Evolutionary conservation across 1,140 invertebrate genomes (phyloP), one percentile per base, ranked within the genome.

Genomic region (Bombus turneri): DNA sequence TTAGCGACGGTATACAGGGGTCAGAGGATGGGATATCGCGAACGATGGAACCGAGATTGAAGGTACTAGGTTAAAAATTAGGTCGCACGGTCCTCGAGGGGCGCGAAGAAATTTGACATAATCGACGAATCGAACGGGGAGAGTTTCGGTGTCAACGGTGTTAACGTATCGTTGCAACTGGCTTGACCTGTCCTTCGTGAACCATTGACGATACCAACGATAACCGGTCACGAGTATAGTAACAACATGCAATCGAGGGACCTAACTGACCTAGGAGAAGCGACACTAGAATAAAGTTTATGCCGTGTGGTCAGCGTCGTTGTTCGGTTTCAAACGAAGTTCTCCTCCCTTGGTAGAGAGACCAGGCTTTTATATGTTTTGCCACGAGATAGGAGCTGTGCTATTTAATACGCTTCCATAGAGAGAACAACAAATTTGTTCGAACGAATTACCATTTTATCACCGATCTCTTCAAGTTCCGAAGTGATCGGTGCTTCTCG

Each of bases 221-320:
- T 84, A 88, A 83, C 28, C 64, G 68, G 43, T 66, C 68, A 78
- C 69, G 34, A 78, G 18, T 77, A 25, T 59, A 47, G 28, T 72
- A 88, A 86, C 73, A 64, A 78, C 39, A 8, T 81, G 41, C 28
- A 74, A 84, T 86, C 47, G 57, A 28, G 62, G 34, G 71, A 78
- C 71, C n/a, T 77, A 78, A 88, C 91, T 84, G 80, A 92, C 90
- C 91, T 81, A 92, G 85, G 81, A 92, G 39, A 82, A 81, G 88
- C 66, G 83, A 28, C 78, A 91, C 31, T 74, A 86, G 34, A 39
- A 84, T 47, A 22, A 82, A 90, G 62, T 82, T 53, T 53, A 79
- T 84, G 8, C 10, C n/a, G 68, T 85, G 18, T 28, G 37, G 13
- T 37, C 59, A 28, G 28, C 13, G 43, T 69, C 59, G 31, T 59